Evolutionary conservation across 2,797 vertebrate genomes (phyloP), one percentile per base, ranked within the genome.

Genomic region (Rhinatrema bivittatum): DNA sequence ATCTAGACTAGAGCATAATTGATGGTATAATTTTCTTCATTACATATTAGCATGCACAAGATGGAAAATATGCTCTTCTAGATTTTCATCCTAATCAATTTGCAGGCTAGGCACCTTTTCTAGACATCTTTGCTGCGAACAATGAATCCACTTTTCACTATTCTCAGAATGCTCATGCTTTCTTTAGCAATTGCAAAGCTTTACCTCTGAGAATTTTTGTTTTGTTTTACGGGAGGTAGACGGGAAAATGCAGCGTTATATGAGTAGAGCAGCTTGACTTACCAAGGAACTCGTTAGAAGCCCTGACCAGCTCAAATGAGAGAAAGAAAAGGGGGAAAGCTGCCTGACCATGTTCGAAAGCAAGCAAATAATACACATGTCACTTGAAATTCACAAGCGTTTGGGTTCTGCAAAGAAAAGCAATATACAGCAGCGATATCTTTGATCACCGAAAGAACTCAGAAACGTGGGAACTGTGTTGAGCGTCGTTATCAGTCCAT

Each of bases 401-500:
- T 82, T 85, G 71, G 79, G 82, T 60, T 85, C 64, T 50, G 70
- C 68, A 79, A 71, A 74, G 80, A 72, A 72, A 86, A 82, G 84
- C 90, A 88, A 91, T 87, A 82, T 68, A 79, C 74, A 78, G 69
- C 87, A 84, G 89, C 87, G 85, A 91, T 91, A 88, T 90, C 88
- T 93, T 93, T 95, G 90, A 93, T 96, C 90, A 89, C 68, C 50
- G 78, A 79, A 77, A 80, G 78, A 86, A 88, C 81, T 85, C 76
- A 63, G 76, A 78, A 86, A 78, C 80, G 80, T 57, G 74, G 84
- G 72, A 84, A 84, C 86, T 80, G 62, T 91, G 91, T 92, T 81
- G 75, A 87, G 85, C 89, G 85, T 91, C 93, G 93, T 89, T 91
- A 86, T 91, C 88, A 92, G 87, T 77, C 85, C 81, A 85, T 93